Percentiles rank a stretch among this genome's conserved stretches.
These are phyloP conservation scores for Diglossa cyanea DNA, from an alignment of 2,797 vertebrate species.

Conservation along the genomic window DNA sequence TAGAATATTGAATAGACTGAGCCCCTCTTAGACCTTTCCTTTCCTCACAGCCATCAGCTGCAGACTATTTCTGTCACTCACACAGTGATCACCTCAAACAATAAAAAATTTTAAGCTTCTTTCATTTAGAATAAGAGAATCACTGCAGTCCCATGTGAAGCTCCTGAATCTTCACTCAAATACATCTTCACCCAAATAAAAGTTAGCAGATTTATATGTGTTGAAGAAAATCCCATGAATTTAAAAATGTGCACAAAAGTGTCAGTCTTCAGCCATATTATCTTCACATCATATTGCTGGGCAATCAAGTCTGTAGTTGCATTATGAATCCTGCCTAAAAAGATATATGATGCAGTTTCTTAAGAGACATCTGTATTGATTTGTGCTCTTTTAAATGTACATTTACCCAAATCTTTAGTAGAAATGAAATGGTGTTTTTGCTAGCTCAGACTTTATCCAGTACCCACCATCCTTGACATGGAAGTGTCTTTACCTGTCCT, in stretches of 20 bases:
- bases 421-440: not conserved
- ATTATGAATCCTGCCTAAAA: not conserved
- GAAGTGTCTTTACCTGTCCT: slow-evolving; percentile 84
- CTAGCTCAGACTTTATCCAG: not conserved
- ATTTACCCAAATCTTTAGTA: not conserved
- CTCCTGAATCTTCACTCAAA: not conserved
- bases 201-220: not conserved
- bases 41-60: not conserved
- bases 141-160: not conserved
- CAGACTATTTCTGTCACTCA: not conserved
- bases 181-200: not conserved
- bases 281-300: not conserved
- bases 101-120: not conserved
- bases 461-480: not conserved
- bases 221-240: not conserved
- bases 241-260: not conserved
- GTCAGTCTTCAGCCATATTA: not conserved
- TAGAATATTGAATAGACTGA: not conserved
- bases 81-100: not conserved
- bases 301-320: not conserved
- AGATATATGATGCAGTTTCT: not conserved
- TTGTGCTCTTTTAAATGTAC: not conserved
- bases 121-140: not conserved
- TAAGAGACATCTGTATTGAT: not conserved
- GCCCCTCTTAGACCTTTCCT: not conserved